Conservation (phyloP, 2,113 vertebrate genomes). For the Oncorhynchus masou region DNA sequence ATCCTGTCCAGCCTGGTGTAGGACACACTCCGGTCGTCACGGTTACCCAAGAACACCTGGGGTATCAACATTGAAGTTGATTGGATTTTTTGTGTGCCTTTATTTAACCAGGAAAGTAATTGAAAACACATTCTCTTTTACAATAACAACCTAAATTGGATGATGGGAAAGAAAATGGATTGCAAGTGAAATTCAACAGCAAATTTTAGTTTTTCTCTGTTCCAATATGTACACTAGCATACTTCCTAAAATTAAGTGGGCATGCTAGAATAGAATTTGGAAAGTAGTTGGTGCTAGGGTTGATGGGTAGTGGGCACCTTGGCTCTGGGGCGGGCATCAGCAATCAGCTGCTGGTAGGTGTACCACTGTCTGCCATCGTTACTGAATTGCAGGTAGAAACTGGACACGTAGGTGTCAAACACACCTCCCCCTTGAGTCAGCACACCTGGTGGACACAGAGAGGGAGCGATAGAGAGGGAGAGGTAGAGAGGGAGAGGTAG, state of each 20-base stretch:
- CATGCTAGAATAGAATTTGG: neutral
- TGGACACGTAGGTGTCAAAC: conserved; percentile 68
- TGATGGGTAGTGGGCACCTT: conserved; percentile 68
- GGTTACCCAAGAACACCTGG: conserved; percentile 72
- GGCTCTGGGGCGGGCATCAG: conserved; percentile 51
- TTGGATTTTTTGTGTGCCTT: neutral
- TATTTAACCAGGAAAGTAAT: neutral
- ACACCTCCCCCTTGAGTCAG: conserved; percentile 73
- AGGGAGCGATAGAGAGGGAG: neutral
- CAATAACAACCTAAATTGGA: too few species aligned
- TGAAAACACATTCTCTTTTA: too few species aligned
- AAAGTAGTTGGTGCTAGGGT: neutral
- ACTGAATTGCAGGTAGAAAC: conserved; percentile 84
- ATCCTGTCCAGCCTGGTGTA: conserved; percentile 68
- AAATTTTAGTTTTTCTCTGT: neutral
- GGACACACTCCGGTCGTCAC: conserved; percentile 56
- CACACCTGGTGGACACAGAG: conserved; percentile 67
- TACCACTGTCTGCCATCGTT: conserved; percentile 73
- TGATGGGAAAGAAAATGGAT: too few species aligned
- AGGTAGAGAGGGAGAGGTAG: neutral
- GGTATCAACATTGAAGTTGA: neutral
- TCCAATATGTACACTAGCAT: neutral
- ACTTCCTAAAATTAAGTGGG: neutral
- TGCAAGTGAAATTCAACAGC: neutral
- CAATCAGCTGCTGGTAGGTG: conserved; percentile 67